Conservation (phyloP, 2,113 vertebrate genomes). For the Hypocryptadius cinnamomeus region DNA sequence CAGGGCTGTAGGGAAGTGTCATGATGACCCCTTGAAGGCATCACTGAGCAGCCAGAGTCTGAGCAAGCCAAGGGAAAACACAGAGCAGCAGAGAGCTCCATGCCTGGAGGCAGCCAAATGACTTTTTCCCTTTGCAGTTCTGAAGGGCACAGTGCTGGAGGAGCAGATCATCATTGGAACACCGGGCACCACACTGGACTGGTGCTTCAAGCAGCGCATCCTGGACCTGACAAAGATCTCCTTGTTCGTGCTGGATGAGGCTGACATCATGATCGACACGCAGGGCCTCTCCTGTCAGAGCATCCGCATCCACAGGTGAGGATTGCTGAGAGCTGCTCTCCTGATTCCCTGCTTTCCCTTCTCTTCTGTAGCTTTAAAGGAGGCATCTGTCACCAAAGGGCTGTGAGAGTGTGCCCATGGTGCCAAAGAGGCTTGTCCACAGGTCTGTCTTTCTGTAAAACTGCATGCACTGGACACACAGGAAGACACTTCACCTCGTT, state of each 20-base stretch:
- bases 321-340: accelerated
- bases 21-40: neutral
- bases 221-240: constrained; percentile 54
- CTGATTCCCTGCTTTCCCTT: neutral
- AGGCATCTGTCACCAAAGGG: too few relatives aligned
- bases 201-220: constrained; percentile 70
- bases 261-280: constrained; percentile 70
- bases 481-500: neutral
- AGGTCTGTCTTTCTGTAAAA: neutral
- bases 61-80: neutral
- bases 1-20: neutral
- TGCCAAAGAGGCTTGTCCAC: neutral
- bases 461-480: accelerated
- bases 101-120: neutral
- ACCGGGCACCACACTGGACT: constrained; percentile 69
- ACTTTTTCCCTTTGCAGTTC: constrained; percentile 9
- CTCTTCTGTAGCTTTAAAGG: neutral
- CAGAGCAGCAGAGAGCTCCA: accelerated
- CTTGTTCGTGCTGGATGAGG: constrained; percentile 74
- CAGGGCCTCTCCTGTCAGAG: constrained; percentile 73
- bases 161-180: constrained; percentile 76
- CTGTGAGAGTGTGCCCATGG: accelerated
- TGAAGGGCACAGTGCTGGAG: neutral
- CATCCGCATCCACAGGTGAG: constrained; percentile 71
- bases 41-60: neutral